Base-by-base conservation (phyloP, 2,113 vertebrate genomes). In the Charadrius vociferus region DNA sequence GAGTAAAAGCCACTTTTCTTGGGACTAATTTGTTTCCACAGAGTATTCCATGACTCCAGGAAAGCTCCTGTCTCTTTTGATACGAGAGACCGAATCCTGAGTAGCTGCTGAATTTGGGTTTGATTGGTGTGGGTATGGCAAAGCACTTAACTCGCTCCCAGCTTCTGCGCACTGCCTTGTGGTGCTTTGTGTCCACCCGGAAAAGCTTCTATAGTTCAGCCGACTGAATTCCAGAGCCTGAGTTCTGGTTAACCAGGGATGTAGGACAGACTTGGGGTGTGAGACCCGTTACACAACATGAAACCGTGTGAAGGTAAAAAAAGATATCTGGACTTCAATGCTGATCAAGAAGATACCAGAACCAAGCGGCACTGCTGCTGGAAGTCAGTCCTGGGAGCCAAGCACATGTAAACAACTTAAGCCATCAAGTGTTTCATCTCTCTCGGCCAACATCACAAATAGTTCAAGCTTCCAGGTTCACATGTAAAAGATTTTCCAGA, bases 261-360 rank as follows among this genome's bases (percentile, higher is more conserved):
- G 24, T 9, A 34, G 66, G 53, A 52, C 47, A 58, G 41, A 37
- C 19, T 8, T 1, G 1, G 34, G 37, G 19, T 0, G 0, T 13
- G 30, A 90, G 77, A 68, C 19, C 22, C 49, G 30, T 56, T 41
- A 63, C 43, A 74, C 43, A 63, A 78, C n/a, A 18, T 22, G 26
- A 68, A 82, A 90, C 18, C 13, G 2, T 23, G 24, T 30, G 49
- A 87, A 59, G 14, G 43, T 49, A 41, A 47, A 78, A 78, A 75
- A 74, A 41, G 14, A 63, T 63, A 56, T 7, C 34, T 14, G 21
- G 30, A 63, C 37, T 63, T 82, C 55, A 79, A 19, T 14, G 30
- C 72, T 82, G 30, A 63, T 27, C 18, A 36, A 32, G 53, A 62
- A 50, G 81, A 66, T 27, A 21, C 1, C 30, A 43, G 23, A 61